phyloP scores from a whole-genome alignment of 2,888 invertebrate species.

The Marronus borbonicus region DNA sequence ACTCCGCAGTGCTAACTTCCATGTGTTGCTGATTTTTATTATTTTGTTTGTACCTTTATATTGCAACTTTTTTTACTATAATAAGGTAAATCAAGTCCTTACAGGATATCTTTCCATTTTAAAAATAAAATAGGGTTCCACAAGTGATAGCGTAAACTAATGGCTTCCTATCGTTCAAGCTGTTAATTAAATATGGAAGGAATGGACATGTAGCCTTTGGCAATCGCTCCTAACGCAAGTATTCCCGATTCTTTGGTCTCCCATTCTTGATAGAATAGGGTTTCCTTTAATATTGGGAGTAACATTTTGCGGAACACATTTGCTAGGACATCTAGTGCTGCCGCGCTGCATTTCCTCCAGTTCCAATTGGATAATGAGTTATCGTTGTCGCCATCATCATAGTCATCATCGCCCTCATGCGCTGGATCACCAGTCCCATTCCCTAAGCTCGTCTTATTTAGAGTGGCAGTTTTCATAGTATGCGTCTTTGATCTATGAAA shows the following conservation, averaged over 20 bases:
- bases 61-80: no score
- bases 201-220: constrained; percentile 90
- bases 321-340: constrained; percentile 96
- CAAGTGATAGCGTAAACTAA: constrained; percentile 98
- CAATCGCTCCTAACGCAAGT: constrained; percentile 87
- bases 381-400: constrained; percentile 89
- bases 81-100: no score
- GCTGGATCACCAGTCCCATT: constrained; percentile 74
- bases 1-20: no score
- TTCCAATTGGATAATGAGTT: constrained; percentile 97
- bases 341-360: constrained; percentile 97
- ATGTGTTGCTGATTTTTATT: no score
- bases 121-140: constrained; percentile 84
- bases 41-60: no score
- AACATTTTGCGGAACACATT: constrained; percentile 97
- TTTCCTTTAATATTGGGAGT: constrained; percentile 93
- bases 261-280: constrained; percentile 96
- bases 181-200: constrained; percentile 95
- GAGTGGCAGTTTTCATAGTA: constrained; percentile 77
- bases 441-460: constrained; percentile 66
- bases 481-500: constrained; percentile 96
- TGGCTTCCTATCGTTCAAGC: constrained; percentile 95
- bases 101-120: no score
- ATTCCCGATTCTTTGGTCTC: constrained; percentile 94
- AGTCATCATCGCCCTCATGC: constrained; percentile 80